These are phyloP conservation scores for Lochmaea crataegi DNA, from an alignment of 2,888 invertebrate genomes.

Conservation along the genomic window DNA sequence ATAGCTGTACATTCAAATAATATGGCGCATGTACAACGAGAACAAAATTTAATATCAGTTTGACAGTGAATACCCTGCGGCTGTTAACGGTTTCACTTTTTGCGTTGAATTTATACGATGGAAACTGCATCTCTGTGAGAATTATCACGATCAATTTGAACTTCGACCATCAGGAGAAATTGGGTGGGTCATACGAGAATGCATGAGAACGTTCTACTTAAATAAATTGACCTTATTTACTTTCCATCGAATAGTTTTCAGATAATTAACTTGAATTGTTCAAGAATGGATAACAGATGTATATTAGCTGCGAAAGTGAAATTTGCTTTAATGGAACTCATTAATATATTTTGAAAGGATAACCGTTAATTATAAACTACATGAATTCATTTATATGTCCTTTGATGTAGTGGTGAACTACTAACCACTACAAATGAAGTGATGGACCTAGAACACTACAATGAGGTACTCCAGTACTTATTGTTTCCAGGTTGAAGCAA, in stretches of 20 bases:
- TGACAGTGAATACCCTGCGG: neutral
- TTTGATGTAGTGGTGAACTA: no score
- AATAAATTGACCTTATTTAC: conserved; percentile 12
- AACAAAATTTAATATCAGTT: neutral
- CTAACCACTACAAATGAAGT: no score
- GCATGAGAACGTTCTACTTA: conserved; percentile 11
- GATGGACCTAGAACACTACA: no score
- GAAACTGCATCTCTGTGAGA: neutral
- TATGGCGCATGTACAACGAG: neutral
- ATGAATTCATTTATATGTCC: no score
- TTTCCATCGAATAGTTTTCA: neutral
- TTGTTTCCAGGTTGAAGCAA: no score
- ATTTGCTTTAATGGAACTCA: no score
- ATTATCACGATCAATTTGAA: conserved; percentile 4
- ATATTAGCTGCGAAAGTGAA: no score
- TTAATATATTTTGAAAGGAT: no score
- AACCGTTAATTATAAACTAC: no score
- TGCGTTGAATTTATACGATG: neutral
- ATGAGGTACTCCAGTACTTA: no score
- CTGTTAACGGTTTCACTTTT: conserved; percentile 3
- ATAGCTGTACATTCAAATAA: no score
- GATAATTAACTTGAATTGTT: neutral
- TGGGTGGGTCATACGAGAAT: neutral
- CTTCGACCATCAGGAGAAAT: conserved; percentile 7
- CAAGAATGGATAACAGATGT: neutral